phyloP scores from a whole-genome alignment of 1,140 invertebrate species.

The Calycopis cecrops region DNA sequence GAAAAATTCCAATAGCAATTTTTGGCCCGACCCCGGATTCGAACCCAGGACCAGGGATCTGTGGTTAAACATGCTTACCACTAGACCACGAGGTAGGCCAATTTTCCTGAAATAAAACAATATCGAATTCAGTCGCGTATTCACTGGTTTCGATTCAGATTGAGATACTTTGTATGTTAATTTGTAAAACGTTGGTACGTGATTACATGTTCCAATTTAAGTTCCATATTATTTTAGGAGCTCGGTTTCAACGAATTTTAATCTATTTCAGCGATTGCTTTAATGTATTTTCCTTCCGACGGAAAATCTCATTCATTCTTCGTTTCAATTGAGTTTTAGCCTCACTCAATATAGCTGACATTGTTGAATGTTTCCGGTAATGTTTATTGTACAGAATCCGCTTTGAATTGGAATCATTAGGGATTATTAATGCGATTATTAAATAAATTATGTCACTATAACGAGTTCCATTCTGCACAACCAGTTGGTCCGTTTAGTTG shows the following conservation, averaged over 20 bases:
- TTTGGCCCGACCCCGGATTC: too few species aligned
- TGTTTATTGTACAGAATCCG: neutral
- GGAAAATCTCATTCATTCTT: conserved; percentile 3
- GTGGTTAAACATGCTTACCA: too few species aligned
- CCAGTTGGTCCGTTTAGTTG: too few species aligned
- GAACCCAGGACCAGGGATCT: too few species aligned
- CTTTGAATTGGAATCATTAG: neutral
- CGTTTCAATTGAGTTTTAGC: conserved; percentile 6
- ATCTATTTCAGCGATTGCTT: conserved; percentile 8
- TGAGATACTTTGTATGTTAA: conserved; percentile 1
- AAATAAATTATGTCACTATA: too few species aligned
- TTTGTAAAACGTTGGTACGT: neutral
- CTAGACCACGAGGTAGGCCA: too few species aligned
- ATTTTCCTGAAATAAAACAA: too few species aligned
- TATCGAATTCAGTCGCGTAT: too few species aligned
- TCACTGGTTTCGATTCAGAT: neutral
- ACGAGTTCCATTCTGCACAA: too few species aligned
- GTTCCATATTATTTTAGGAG: neutral
- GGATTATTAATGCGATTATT: too few species aligned
- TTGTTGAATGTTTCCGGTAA: conserved; percentile 1
- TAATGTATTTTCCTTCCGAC: conserved; percentile 2
- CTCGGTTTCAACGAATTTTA: conserved; percentile 6
- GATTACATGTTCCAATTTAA: neutral
- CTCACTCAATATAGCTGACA: conserved; percentile 1
- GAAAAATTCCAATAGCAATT: too few species aligned